Conservation (phyloP, 2,888 invertebrate species). For the Adineta ricciae region DNA sequence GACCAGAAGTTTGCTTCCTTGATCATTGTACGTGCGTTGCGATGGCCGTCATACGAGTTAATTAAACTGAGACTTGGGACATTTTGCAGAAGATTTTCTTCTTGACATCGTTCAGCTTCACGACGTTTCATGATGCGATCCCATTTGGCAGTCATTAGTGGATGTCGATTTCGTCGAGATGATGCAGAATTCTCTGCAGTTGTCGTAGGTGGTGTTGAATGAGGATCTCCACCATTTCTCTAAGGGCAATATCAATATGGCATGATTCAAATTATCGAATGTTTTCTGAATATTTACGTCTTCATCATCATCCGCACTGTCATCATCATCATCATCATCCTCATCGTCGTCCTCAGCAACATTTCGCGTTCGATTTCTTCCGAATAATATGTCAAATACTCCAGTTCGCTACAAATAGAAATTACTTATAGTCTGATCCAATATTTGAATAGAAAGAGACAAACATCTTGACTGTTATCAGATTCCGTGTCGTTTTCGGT, state of each 20-base stretch:
- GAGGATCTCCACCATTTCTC: neutral
- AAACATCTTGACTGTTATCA: neutral
- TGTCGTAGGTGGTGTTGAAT: neutral
- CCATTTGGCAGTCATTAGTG: neutral
- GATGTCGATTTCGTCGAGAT: neutral
- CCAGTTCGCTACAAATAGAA: neutral
- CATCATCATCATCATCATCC: neutral
- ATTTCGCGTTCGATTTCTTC: neutral
- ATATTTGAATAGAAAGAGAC: neutral
- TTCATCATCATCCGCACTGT: neutral
- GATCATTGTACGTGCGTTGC: constrained; percentile 89
- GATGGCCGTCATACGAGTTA: constrained; percentile 70
- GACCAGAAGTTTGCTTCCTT: constrained; percentile 79
- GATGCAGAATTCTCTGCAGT: neutral
- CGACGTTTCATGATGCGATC: constrained; percentile 13
- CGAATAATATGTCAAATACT: neutral
- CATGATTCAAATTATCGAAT: neutral
- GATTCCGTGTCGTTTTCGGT: neutral
- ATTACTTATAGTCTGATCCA: neutral
- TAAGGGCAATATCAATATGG: neutral
- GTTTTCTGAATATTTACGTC: neutral
- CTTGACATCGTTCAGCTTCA: neutral
- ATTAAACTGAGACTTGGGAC: neutral
- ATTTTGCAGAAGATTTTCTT: constrained; percentile 5
- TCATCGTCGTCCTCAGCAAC: neutral